Conservation (phyloP, 2,888 invertebrate species). For the Thecophora atra region DNA sequence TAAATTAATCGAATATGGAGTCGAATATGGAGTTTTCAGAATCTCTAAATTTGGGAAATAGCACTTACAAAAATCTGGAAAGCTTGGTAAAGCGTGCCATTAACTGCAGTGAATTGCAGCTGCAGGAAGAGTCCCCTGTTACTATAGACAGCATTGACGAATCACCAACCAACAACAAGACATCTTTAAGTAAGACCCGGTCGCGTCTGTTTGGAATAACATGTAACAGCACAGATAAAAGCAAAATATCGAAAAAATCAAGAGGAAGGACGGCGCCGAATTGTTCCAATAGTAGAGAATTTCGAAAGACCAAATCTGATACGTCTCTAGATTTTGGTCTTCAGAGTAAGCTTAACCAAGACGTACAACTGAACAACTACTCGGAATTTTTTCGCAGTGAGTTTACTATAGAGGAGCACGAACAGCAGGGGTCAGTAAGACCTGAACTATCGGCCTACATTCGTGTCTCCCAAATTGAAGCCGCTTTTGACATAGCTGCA, state of each 20-base stretch:
- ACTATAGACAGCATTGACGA: conserved; percentile 52
- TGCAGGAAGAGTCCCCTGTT: conserved; percentile 8
- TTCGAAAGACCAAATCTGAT: conserved; percentile 52
- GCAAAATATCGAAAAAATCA: neutral
- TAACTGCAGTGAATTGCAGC: conserved; percentile 23
- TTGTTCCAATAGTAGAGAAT: conserved; percentile 40
- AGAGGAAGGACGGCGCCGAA: neutral
- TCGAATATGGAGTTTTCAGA: conserved; percentile 63
- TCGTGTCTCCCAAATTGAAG: conserved; percentile 52
- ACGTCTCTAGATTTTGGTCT: conserved; percentile 39
- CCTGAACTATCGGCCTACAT: conserved; percentile 41
- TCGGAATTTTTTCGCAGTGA: conserved; percentile 60
- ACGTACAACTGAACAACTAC: conserved; percentile 44
- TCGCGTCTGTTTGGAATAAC: conserved; percentile 37
- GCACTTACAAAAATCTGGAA: conserved; percentile 60
- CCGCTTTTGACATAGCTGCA: conserved; percentile 40
- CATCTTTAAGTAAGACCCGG: conserved; percentile 41
- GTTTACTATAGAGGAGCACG: conserved; percentile 48
- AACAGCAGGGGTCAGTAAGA: neutral
- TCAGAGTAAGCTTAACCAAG: neutral
- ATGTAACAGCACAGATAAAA: neutral
- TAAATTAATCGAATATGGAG: no score
- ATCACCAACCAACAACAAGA: conserved; percentile 54
- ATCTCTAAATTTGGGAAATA: conserved; percentile 61
- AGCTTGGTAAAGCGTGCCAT: conserved; percentile 50